Conservation (phyloP, 2,797 vertebrate species). For the Danio kyathit region DNA sequence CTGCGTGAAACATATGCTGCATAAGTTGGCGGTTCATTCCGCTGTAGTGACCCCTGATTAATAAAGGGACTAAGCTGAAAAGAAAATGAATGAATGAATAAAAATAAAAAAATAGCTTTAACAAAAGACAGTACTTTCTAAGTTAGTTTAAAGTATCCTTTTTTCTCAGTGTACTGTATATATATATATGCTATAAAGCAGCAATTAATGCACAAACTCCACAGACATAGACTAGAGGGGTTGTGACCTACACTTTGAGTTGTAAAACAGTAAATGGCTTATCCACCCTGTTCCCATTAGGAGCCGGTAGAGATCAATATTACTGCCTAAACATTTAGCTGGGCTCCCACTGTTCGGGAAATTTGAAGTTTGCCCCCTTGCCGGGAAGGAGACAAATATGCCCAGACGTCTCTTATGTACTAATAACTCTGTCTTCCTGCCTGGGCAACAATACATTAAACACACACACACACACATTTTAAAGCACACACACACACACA, state of each 20-base stretch:
- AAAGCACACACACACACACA: neutral
- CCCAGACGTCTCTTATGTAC: slow-evolving; percentile 5
- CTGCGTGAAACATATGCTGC: too few species aligned
- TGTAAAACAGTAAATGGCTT: slow-evolving; percentile 24
- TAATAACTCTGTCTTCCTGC: slow-evolving; percentile 26
- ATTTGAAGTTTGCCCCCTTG: slow-evolving; percentile 45
- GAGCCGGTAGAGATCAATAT: slow-evolving; percentile 44
- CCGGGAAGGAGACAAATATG: neutral
- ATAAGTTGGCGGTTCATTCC: too few species aligned
- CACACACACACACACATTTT: slow-evolving; percentile 16
- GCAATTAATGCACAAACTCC: neutral
- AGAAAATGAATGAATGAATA: too few species aligned
- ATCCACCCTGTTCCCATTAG: slow-evolving; percentile 35
- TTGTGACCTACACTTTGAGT: slow-evolving; percentile 23
- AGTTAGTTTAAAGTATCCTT: too few species aligned
- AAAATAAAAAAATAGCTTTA: too few species aligned
- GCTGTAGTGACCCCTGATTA: too few species aligned
- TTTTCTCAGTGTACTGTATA: too few species aligned
- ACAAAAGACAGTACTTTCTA: too few species aligned
- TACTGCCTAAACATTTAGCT: slow-evolving; percentile 15
- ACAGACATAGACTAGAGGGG: slow-evolving; percentile 3
- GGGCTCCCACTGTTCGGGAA: slow-evolving; percentile 31
- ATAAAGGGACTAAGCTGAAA: too few species aligned
- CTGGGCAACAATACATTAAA: slow-evolving; percentile 45
- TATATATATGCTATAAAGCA: too few species aligned